These are phyloP conservation scores for Oncorhynchus nerka DNA, from an alignment of 2,113 vertebrate species.

Conservation along the genomic window DNA sequence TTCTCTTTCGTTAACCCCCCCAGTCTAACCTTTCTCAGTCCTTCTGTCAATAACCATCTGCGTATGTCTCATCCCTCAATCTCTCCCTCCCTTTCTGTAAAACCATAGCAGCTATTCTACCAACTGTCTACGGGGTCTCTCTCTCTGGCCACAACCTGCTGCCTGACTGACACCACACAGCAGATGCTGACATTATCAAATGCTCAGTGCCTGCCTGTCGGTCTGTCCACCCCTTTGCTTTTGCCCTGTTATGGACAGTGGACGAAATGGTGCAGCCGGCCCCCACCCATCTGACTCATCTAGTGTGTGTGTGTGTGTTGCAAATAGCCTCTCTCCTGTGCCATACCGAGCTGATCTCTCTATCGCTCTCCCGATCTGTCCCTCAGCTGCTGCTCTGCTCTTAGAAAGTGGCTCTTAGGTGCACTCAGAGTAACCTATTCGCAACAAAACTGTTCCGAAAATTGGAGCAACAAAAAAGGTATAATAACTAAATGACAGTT, in stretches of 20 bases:
- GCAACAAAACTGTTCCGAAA: too few relatives aligned
- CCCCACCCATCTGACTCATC: constrained; percentile 56
- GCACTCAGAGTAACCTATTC: not conserved
- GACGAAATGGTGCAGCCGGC: constrained; percentile 74
- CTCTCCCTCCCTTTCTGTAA: too few relatives aligned
- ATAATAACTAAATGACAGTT: too few relatives aligned
- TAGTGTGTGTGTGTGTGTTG: not conserved
- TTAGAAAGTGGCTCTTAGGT: not conserved
- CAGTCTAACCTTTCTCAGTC: too few relatives aligned
- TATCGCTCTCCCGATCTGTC: not conserved
- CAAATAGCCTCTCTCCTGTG: not conserved
- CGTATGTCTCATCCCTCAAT: too few relatives aligned
- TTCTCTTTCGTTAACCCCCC: too few relatives aligned
- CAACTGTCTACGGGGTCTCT: too few relatives aligned
- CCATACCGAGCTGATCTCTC: not conserved
- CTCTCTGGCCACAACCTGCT: constrained; percentile 26
- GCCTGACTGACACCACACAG: constrained; percentile 91
- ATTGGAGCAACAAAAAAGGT: too few relatives aligned
- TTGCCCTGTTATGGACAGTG: constrained; percentile 96
- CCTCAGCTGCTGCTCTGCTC: not conserved
- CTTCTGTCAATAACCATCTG: too few relatives aligned
- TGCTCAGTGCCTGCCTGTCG: constrained; percentile 67
- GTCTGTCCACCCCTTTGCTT: constrained; percentile 72
- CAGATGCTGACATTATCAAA: constrained; percentile 99
- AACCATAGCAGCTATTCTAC: too few relatives aligned